Evolutionary conservation across 2,113 vertebrate species (phyloP).

Genomic region (Alaudala cheleensis): DNA sequence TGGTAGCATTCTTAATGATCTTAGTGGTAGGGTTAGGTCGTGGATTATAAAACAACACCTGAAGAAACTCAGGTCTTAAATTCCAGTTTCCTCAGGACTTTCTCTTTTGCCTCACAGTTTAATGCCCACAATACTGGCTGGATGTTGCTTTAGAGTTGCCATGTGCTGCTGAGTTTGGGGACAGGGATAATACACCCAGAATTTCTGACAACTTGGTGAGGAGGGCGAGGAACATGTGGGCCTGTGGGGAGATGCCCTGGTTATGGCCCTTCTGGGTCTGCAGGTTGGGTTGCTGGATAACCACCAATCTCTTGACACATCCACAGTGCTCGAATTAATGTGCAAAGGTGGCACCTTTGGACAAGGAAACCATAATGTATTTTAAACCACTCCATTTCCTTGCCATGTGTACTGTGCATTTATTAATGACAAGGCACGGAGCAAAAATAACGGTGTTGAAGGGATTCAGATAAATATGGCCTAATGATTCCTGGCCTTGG

Average conservation of each 20-base stretch:
- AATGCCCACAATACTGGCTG: accelerated
- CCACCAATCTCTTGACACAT: constrained; percentile 8
- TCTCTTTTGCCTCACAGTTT: background rate
- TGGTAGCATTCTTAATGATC: background rate
- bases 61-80: background rate
- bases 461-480: background rate
- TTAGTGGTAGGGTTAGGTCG: background rate
- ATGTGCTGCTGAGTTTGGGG: accelerated
- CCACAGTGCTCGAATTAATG: background rate
- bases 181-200: background rate
- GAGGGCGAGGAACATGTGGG: background rate
- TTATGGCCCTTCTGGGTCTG: background rate
- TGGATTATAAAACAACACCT: background rate
- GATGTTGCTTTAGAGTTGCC: background rate
- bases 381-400: constrained; percentile 59
- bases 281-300: constrained; percentile 15
- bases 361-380: background rate
- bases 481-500: background rate
- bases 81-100: background rate
- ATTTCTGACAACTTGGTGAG: background rate
- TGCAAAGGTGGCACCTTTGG: constrained; percentile 47
- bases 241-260: background rate
- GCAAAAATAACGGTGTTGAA: background rate
- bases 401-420: background rate
- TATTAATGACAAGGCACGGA: constrained; percentile 52